A percentile compares a stretch with the other conserved stretches of the same genome.
These are phyloP conservation scores for Orchesellides sinensis DNA, from an alignment of 2,888 invertebrate species.

Conservation along the genomic window DNA sequence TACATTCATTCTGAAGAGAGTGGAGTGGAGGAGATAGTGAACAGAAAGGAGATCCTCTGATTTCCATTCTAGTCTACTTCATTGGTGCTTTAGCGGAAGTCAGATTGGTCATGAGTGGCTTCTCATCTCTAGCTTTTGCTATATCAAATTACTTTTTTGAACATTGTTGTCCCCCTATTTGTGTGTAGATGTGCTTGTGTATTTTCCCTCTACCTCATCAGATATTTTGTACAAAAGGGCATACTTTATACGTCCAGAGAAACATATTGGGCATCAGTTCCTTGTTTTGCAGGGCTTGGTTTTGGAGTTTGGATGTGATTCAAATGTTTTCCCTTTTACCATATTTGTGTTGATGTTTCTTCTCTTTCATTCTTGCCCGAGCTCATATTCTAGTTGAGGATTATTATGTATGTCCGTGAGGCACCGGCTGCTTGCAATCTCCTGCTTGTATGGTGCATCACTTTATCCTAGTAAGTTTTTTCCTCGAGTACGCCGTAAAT, in stretches of 20 bases:
- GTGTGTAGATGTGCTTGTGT: no score
- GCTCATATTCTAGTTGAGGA: conserved; percentile 1
- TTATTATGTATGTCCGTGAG: conserved; percentile 54
- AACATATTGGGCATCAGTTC: conserved; percentile 58
- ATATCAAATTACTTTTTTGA: conserved; percentile 60
- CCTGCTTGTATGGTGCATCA: conserved; percentile 37
- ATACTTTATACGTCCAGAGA: conserved; percentile 32
- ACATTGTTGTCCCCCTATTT: conserved; percentile 32
- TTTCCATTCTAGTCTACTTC: conserved; percentile 64
- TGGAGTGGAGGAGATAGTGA: conserved; percentile 39
- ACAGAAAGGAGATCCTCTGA: conserved; percentile 57
- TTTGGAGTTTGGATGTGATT: conserved; percentile 44
- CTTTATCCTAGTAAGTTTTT: neutral
- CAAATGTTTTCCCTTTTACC: conserved; percentile 38
- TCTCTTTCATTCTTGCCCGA: neutral
- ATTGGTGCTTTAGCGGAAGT: conserved; percentile 65
- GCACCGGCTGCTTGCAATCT: conserved; percentile 61
- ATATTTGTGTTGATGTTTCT: conserved; percentile 34
- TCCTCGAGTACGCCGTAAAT: no score
- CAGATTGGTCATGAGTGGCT: conserved; percentile 66
- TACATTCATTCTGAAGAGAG: conserved; percentile 60
- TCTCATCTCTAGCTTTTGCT: conserved; percentile 46
- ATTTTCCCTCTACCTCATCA: neutral
- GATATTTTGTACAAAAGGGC: conserved; percentile 11
- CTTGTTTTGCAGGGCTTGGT: conserved; percentile 38